Base-by-base conservation (phyloP, 1,140 invertebrate species). In the Atta cephalotes region DNA sequence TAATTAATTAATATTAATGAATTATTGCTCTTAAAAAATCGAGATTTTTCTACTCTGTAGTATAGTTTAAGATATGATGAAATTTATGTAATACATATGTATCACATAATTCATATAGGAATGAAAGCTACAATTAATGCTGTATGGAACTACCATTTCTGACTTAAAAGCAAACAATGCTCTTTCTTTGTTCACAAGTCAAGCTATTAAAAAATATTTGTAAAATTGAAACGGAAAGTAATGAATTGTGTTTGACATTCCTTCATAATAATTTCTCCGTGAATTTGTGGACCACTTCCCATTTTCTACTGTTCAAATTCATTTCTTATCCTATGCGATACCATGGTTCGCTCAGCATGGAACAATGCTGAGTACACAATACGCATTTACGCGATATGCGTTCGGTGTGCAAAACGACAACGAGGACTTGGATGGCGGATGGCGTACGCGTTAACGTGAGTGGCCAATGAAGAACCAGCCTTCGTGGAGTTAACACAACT, bases 301-400 rank as follows among this genome's bases (percentile, higher is more conserved):
- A 84, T 84, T 84, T 84, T 77, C 77, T 53, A 56, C 21, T 65
- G 39, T 74, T 60, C 70, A 89, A 68, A 18, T 53, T 49, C 7
- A 18, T 31, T 66, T 10, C 63, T 76, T 62, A 35, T 56, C 45
- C 70, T 70, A 70, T 25, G 80, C 56, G 74, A 84, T 76, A 45
- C 68, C 25, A 62, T 80, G 51, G 66, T 63, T 45, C n/a, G 28
- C 62, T 72, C 53, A 25, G n/a, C 18, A 12, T 12, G 21, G 35
- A 65, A 90, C 89, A 90, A 90, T 90, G 53, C 45, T 53, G 31
- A 28, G n/a, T 25, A 56, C 18, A 80, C 68, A 80, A 87, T 76
- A 68, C 39, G 74, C 79, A n/a, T 85, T 85, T 85, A 77, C 74
- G 63, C 74, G 82, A 68, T 85, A 85, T 76, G 70, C 28, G 60